phyloP scores from a whole-genome alignment of 2,797 vertebrate species.

The Anas bahamensis region DNA sequence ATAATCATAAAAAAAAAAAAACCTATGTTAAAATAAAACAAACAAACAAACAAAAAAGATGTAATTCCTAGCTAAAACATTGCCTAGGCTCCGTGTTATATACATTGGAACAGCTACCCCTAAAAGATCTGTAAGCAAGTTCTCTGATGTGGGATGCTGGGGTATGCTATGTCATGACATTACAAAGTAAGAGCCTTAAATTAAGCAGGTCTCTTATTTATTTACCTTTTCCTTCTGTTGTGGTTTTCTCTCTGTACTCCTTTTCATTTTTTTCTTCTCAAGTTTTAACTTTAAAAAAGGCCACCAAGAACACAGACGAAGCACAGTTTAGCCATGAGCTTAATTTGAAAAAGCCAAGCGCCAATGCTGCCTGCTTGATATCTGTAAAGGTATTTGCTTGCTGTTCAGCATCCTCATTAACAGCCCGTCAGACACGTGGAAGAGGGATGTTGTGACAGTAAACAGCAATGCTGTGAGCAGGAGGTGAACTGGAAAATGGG shows the following conservation, averaged over 20 bases:
- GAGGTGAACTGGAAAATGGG: background rate
- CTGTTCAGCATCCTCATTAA: background rate
- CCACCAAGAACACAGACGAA: background rate
- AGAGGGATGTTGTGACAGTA: background rate
- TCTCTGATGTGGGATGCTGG: slow-evolving; percentile 9
- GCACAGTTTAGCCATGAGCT: background rate
- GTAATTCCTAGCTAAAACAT: background rate
- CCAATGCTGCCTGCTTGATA: background rate
- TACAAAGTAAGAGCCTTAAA: background rate
- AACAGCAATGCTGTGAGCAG: background rate
- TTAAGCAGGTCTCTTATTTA: background rate
- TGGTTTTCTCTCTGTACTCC: background rate
- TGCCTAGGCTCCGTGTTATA: background rate
- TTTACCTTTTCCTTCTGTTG: background rate
- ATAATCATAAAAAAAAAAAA: background rate
- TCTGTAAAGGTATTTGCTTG: no score
- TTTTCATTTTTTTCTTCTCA: background rate
- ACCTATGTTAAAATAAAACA: background rate
- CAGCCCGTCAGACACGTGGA: background rate
- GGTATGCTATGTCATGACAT: background rate
- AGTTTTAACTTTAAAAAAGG: background rate
- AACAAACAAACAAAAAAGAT: background rate
- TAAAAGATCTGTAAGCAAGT: background rate
- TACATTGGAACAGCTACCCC: background rate
- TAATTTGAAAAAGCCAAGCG: background rate